These are phyloP conservation scores for Aldabrachelys gigantea DNA, from an alignment of 2,113 vertebrate species.

Conservation along the genomic window DNA sequence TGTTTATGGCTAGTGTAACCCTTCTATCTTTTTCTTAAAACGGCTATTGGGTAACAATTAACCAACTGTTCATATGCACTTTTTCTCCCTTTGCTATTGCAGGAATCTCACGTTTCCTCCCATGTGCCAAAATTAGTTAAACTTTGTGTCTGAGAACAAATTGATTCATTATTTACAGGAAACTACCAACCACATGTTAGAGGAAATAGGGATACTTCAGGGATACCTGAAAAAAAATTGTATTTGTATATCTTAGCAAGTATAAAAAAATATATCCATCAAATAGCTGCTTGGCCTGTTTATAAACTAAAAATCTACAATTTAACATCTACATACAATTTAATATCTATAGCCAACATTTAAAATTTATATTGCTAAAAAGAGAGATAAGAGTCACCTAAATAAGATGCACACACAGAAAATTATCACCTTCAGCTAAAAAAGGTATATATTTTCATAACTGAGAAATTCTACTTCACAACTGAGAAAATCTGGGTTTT, in stretches of 20 bases:
- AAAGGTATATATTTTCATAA: neutral
- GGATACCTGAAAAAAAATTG: neutral
- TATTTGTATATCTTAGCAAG: conserved; percentile 9
- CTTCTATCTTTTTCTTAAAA: neutral
- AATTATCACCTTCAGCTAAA: neutral
- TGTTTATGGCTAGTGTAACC: neutral
- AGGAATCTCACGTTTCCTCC: neutral
- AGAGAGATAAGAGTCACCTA: conserved; percentile 13
- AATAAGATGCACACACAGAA: neutral
- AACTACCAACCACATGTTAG: conserved; percentile 25
- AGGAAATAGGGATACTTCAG: conserved; percentile 19
- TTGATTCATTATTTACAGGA: conserved; percentile 8
- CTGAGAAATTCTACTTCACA: neutral
- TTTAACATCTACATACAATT: conserved; percentile 41
- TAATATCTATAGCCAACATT: neutral
- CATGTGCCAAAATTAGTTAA: conserved; percentile 4
- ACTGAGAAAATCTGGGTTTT: neutral
- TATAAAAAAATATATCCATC: conserved; percentile 25
- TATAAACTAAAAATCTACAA: conserved; percentile 45
- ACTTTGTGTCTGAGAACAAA: conserved; percentile 39
- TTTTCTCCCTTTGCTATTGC: neutral
- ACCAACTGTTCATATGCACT: neutral
- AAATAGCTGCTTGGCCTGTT: conserved; percentile 34
- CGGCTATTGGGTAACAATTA: neutral
- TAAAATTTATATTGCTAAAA: conserved; percentile 29